A percentile compares a stretch with the other conserved stretches of the same genome.
Evolutionary conservation across 1,140 invertebrate genomes (phyloP).

Genomic region (Portunus trituberculatus): DNA sequence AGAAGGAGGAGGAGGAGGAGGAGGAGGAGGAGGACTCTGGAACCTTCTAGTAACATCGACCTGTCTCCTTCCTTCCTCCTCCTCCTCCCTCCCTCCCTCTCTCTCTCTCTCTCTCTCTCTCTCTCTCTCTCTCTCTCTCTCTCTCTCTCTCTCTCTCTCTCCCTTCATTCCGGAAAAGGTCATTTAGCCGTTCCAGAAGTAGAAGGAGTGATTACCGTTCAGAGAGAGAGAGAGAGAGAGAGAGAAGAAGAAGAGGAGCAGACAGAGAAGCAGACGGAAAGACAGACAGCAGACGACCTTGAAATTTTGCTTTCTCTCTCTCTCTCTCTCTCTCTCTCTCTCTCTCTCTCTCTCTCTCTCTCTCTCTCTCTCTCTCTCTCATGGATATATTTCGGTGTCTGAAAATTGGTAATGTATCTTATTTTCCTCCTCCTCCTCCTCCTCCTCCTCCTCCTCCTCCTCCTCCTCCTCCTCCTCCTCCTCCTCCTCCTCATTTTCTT

Average conservation of each 20-base stretch:
- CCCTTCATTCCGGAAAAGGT: not conserved
- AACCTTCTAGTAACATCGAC: not conserved
- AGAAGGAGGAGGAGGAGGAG: no score
- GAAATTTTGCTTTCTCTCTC: not conserved
- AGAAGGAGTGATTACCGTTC: not conserved
- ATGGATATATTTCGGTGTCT: no score
- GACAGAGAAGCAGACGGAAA: not conserved
- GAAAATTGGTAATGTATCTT: not conserved
- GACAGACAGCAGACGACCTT: not conserved
- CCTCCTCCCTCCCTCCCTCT: not conserved
- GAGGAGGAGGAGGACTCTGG: not conserved
- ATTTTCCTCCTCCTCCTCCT: not conserved
- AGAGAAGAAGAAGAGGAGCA: not conserved
- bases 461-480: constrained; percentile 5
- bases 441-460: not conserved
- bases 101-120: not conserved
- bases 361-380: not conserved
- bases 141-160: no score
- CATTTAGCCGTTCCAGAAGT: not conserved
- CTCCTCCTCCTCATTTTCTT: not conserved
- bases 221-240: not conserved
- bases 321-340: constrained; percentile 20
- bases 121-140: no score
- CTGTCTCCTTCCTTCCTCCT: not conserved
- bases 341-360: constrained; percentile 8